A percentile compares a stretch with the other conserved stretches of the same genome.
Evolutionary conservation across 2,113 vertebrate genomes (phyloP).

Genomic region (Rhadina sibilatrix): DNA sequence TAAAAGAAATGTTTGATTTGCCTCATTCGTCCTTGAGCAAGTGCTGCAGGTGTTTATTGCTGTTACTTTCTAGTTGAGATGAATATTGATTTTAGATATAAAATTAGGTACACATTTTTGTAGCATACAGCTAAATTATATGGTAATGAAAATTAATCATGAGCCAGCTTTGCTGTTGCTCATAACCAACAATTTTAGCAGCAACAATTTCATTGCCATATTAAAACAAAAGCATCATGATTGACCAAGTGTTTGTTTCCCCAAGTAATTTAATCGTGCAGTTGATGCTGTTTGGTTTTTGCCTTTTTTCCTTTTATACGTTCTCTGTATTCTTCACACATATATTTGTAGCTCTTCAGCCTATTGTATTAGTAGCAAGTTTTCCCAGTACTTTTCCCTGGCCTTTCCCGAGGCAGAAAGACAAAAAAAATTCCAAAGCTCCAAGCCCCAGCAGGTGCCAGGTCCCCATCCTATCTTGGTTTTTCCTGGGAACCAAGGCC

Average conservation of each 20-base stretch:
- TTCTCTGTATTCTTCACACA: too few relatives aligned
- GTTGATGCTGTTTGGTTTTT: not conserved
- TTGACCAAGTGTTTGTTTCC: not conserved
- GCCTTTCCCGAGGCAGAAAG: not conserved
- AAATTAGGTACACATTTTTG: not conserved
- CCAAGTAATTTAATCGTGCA: not conserved
- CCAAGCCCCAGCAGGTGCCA: rapidly evolving
- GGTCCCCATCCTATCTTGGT: rapidly evolving
- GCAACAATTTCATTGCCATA: not conserved
- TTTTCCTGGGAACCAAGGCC: not conserved
- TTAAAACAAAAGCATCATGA: not conserved
- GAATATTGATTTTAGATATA: constrained; percentile 23
- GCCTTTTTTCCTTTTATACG: not conserved
- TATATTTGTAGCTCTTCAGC: not conserved
- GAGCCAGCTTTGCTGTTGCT: not conserved
- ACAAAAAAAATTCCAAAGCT: not conserved
- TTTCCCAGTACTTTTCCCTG: not conserved
- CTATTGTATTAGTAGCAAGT: not conserved
- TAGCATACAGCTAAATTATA: not conserved
- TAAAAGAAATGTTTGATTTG: not conserved
- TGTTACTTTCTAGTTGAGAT: not conserved
- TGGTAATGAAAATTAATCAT: constrained; percentile 13
- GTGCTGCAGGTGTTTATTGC: not conserved
- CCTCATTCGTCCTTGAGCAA: not conserved
- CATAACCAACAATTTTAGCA: not conserved